Evolutionary conservation across 2,888 invertebrate genomes (phyloP), one percentile per base, ranked within the genome.

Genomic region (Melieria omissa): DNA sequence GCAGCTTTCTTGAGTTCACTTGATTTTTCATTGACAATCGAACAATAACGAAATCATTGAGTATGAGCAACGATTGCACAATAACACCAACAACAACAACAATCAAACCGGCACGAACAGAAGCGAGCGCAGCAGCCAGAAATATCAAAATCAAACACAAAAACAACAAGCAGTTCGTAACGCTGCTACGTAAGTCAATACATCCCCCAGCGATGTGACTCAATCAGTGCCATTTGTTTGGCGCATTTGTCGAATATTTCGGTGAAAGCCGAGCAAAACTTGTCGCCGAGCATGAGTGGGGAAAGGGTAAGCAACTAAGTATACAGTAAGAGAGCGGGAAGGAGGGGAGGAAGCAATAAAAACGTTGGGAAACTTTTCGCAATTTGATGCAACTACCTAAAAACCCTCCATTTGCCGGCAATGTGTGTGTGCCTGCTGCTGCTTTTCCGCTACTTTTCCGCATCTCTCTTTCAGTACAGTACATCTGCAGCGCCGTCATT

Each of bases 11-110:
- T 41, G n/a, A 41, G 42, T 58, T 44, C 58, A 80, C 81, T 80
- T 83, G 81, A 83, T 81, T 81, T 83, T 81, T 83, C 81, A 83
- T 81, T 83, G 81, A 82, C 83, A 81, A 83, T 83, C 83, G 83
- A 82, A 83, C 83, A 81, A 81, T 81, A 81, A 83, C 83, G 80
- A 81, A 81, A 83, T 81, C 83, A 81, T 81, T 81, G 81, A 68
- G 55, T 62, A 60, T 41, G 46, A 62, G 49, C 47, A 46, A 67
- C 63, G 57, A 55, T 67, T 63, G 46, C 49, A 52, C 57, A 71
- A 63, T 62, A 57, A 61, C 49, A 70, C 16, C 61, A 71, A 65
- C 54, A 71, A 63, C 42, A 60, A 66, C 46, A 45, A 57, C 57
- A 29, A 8, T 16, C 63, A 46, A 57, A 52, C 46, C 46, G 12